Conservation (phyloP, 2,888 invertebrate species). For the Thereva unica region DNA sequence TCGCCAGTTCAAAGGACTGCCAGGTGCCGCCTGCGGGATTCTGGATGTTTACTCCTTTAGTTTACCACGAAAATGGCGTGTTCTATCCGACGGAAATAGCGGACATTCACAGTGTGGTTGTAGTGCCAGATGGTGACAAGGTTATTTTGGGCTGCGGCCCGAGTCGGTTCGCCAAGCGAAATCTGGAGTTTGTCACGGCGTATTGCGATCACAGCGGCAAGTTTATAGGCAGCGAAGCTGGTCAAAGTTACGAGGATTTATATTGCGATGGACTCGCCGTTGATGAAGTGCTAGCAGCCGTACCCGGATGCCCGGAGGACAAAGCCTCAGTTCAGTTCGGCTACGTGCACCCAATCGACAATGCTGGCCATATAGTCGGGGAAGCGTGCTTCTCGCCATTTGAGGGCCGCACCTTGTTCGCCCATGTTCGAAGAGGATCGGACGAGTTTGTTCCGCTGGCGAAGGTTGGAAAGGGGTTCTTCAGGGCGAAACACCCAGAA, state of each 20-base stretch:
- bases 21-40: too few relatives aligned
- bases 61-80: conserved; percentile 42
- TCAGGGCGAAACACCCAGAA: conserved; percentile 4
- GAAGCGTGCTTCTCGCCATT: conserved; percentile 47
- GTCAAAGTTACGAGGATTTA: not conserved
- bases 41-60: conserved; percentile 44
- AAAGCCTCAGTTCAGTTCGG: conserved; percentile 46
- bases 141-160: conserved; percentile 34
- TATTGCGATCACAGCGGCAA: too few relatives aligned
- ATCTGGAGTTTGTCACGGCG: too few relatives aligned
- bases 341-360: conserved; percentile 47
- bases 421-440: conserved; percentile 45
- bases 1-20: too few relatives aligned
- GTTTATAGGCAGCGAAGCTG: too few relatives aligned
- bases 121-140: conserved; percentile 7
- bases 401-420: conserved; percentile 46
- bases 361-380: conserved; percentile 46
- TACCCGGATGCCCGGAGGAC: conserved; percentile 44
- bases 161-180: not conserved
- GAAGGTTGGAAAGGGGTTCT: too few relatives aligned
- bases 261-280: conserved; percentile 48
- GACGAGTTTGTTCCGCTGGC: too few relatives aligned
- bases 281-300: conserved; percentile 46
- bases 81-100: conserved; percentile 37
- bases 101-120: conserved; percentile 14